phyloP scores from a whole-genome alignment of 2,113 vertebrate genomes.

The human region GRCh38 chr22:48689001-48689500 shows the following conservation, averaged over 20 bases:
- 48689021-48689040: background rate
- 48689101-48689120: accelerated
- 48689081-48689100: background rate
- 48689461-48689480: background rate
- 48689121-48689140: accelerated
- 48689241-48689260: background rate
- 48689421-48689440: background rate
- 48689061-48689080: accelerated
- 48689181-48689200: accelerated
- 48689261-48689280: accelerated
- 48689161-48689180: accelerated
- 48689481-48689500: accelerated
- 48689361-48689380: background rate
- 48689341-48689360: background rate
- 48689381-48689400: background rate
- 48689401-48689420: background rate
- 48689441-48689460: background rate
- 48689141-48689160: background rate
- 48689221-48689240: background rate
- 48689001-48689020: background rate
- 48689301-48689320: accelerated
- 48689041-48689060: accelerated
- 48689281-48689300: no score
- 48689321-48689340: background rate
- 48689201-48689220: background rate